Conservation (phyloP, 2,113 vertebrate genomes). For the Takifugu bimaculatus region DNA sequence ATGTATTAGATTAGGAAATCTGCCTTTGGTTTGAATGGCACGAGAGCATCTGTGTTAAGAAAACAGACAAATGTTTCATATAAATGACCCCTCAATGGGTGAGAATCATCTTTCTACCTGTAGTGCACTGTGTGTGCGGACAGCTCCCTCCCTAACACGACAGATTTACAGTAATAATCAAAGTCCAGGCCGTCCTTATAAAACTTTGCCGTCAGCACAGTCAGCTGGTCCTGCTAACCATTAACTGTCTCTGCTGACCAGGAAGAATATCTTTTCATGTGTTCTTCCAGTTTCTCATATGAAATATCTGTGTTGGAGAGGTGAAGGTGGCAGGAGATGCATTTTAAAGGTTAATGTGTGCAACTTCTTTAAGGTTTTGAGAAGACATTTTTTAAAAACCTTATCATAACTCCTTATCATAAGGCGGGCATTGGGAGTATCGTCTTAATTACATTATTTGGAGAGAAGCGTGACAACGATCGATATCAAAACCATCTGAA, state of each 20-base stretch:
- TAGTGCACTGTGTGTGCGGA: too few species aligned
- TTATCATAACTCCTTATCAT: too few species aligned
- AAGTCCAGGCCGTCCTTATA: slow-evolving; percentile 48
- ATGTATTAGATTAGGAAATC: too few species aligned
- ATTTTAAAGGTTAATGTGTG: neutral
- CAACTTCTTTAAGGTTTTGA: neutral
- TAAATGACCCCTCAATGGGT: too few species aligned
- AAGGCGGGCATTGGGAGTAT: too few species aligned
- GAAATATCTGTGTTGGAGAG: neutral
- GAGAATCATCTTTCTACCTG: too few species aligned
- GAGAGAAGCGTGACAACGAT: neutral
- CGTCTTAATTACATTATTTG: too few species aligned
- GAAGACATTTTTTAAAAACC: neutral
- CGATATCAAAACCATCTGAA: neutral
- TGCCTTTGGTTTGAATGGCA: too few species aligned
- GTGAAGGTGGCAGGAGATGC: neutral
- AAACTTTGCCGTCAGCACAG: slow-evolving; percentile 11
- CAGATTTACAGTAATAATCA: slow-evolving; percentile 26
- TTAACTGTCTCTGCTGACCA: slow-evolving; percentile 44
- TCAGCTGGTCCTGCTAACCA: slow-evolving; percentile 51
- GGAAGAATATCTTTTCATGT: slow-evolving; percentile 43
- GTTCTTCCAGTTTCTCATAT: slow-evolving; percentile 3
- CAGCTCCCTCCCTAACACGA: too few species aligned
- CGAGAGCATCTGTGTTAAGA: too few species aligned
- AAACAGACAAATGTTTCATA: too few species aligned